phyloP scores from a whole-genome alignment of 2,888 invertebrate species.

The Cancer borealis region DNA sequence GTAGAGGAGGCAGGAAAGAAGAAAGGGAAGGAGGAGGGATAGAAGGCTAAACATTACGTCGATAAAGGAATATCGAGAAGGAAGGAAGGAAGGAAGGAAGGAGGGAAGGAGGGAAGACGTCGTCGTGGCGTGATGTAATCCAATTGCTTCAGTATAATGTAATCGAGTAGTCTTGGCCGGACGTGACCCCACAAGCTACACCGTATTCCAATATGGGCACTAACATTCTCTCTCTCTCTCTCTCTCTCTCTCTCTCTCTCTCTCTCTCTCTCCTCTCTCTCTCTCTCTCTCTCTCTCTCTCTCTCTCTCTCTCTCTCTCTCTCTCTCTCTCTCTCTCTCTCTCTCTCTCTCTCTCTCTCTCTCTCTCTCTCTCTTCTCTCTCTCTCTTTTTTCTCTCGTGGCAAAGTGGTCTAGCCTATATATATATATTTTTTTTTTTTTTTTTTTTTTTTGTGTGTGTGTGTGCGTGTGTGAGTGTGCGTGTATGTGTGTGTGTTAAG shows the following conservation, averaged over 20 bases:
- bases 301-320: not conserved
- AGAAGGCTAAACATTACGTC: not conserved
- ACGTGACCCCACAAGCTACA: constrained; percentile 24
- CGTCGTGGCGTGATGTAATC: not conserved
- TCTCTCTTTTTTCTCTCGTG: not conserved
- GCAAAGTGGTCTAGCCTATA: not conserved
- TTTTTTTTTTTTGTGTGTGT: not conserved
- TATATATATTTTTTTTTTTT: not conserved
- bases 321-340: not conserved
- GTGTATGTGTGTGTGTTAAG: too few relatives aligned
- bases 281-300: not conserved
- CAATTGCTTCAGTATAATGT: constrained; percentile 17
- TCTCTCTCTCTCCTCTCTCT: constrained; percentile 40
- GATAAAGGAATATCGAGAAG: not conserved
- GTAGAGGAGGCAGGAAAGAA: not conserved
- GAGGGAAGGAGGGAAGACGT: not conserved
- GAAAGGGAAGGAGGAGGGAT: not conserved
- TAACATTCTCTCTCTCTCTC: not conserved
- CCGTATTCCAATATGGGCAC: constrained; percentile 6
- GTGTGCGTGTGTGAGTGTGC: not conserved
- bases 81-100: not conserved
- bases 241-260: constrained; percentile 40
- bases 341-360: not conserved
- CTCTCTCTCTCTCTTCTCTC: too few relatives aligned
- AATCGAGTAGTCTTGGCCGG: constrained; percentile 31